These are phyloP conservation scores for Callospermophilus lateralis DNA, from an alignment of 2,113 vertebrate genomes.

Conservation along the genomic window DNA sequence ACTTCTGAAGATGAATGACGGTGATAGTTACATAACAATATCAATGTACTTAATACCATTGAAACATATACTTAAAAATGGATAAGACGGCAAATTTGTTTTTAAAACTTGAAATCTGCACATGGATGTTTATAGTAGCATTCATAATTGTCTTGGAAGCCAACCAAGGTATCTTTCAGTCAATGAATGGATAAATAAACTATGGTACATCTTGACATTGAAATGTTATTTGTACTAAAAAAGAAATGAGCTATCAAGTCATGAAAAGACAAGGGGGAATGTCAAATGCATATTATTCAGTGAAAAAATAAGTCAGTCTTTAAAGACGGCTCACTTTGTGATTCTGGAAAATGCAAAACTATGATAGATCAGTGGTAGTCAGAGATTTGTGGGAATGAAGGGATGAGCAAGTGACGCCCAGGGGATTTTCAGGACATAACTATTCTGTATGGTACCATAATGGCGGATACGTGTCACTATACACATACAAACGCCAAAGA, in stretches of 20 bases:
- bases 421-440: background rate
- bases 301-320: background rate
- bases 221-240: background rate
- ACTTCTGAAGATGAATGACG: background rate
- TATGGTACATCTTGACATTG: background rate
- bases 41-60: background rate
- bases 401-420: background rate
- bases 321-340: background rate
- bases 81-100: background rate
- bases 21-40: background rate
- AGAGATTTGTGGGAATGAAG: background rate
- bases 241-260: background rate
- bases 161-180: background rate
- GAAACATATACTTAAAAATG: background rate
- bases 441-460: background rate
- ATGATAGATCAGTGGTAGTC: background rate
- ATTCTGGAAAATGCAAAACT: background rate
- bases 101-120: background rate
- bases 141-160: background rate
- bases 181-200: background rate
- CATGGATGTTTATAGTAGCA: background rate
- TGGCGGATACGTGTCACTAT: background rate
- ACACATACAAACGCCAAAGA: background rate
- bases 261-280: background rate
- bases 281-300: background rate